These are phyloP conservation scores for Chaetophractus vellerosus DNA, from an alignment of 2,797 vertebrate species.

Conservation along the genomic window DNA sequence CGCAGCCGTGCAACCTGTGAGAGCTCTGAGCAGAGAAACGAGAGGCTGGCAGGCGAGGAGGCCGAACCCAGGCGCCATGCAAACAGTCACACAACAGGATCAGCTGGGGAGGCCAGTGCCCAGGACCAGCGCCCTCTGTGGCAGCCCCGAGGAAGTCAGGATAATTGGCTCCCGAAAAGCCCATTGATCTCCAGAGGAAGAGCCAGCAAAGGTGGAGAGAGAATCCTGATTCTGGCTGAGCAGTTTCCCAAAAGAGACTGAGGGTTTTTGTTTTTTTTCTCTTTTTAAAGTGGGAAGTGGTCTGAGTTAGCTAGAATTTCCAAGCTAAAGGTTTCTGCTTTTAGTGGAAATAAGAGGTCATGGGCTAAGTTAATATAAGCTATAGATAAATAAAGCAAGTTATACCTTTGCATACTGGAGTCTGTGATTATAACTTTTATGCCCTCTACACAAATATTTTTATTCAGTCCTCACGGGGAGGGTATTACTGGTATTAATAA, in stretches of 20 bases:
- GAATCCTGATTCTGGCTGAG: neutral
- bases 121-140: neutral
- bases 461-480: slow-evolving; percentile 53
- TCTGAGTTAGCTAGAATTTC: slow-evolving; percentile 49
- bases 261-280: neutral
- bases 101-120: neutral
- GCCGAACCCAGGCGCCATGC: neutral
- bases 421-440: slow-evolving; percentile 59
- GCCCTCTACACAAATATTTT: slow-evolving; percentile 65
- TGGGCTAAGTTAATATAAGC: slow-evolving; percentile 40
- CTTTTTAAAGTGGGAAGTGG: slow-evolving; percentile 33
- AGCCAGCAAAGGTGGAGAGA: neutral
- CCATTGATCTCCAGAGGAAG: neutral
- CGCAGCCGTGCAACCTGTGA: neutral
- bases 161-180: neutral
- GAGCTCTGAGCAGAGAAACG: neutral
- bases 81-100: neutral
- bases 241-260: neutral
- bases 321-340: slow-evolving; percentile 50
- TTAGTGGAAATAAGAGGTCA: slow-evolving; percentile 46
- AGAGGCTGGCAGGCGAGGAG: neutral
- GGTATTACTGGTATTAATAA: slow-evolving; percentile 51
- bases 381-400: slow-evolving; percentile 66
- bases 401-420: slow-evolving; percentile 27
- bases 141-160: neutral